phyloP scores from a whole-genome alignment of 1,140 invertebrate genomes.

The Capitella teleta region DNA sequence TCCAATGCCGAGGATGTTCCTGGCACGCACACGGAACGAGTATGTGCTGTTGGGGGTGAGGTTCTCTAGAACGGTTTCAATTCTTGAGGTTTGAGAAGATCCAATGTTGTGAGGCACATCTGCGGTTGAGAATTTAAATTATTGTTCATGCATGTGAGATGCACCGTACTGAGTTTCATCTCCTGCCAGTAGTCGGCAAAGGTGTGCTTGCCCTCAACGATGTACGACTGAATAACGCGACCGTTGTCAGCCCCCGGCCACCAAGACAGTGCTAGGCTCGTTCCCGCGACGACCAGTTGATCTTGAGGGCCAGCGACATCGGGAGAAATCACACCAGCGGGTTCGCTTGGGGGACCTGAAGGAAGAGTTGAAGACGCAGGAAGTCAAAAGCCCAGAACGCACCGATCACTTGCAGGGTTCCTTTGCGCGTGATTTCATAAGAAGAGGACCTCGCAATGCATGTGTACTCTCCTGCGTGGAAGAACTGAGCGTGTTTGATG shows the following conservation, averaged over 20 bases:
- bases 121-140: too few species aligned
- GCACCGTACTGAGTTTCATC: too few species aligned
- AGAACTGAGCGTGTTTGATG: conserved; percentile 26
- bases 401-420: conserved; percentile 74
- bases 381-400: conserved; percentile 31
- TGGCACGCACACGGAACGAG: conserved; percentile 75
- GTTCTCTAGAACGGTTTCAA: conserved; percentile 14
- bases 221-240: conserved; percentile 46
- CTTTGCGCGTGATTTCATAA: conserved; percentile 66
- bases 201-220: conserved; percentile 62
- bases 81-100: too few species aligned
- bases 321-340: conserved; percentile 41
- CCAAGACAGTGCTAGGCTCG: conserved; percentile 54
- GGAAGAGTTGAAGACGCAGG: neutral
- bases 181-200: too few species aligned
- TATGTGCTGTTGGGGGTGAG: conserved; percentile 79
- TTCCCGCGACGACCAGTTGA: too few species aligned
- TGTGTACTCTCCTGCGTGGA: conserved; percentile 27
- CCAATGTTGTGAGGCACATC: too few species aligned
- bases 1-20: conserved; percentile 66
- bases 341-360: conserved; percentile 39
- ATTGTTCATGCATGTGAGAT: too few species aligned
- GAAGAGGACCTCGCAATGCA: conserved; percentile 71
- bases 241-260: conserved; percentile 37
- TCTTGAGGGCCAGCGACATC: too few species aligned